Base-by-base conservation (phyloP, 1,140 invertebrate genomes). In the Bombus pascuorum region DNA sequence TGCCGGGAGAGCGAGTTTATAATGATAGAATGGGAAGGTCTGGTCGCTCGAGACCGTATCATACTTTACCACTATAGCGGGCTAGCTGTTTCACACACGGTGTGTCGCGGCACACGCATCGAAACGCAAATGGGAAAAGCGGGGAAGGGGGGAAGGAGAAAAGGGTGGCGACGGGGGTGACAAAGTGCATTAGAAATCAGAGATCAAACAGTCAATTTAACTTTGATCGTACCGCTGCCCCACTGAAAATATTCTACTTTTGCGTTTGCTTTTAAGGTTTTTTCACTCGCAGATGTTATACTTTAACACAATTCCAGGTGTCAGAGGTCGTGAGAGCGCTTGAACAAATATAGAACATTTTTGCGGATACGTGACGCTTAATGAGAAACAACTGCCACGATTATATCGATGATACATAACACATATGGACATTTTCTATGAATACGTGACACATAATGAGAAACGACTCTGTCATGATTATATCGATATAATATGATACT, bases 21-120 rank as follows among this genome's bases (percentile, higher is more conserved):
- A 93, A 93, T 93, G 92, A 92, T 88, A 89, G 83, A 89, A 91
- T 89, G 86, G 89, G 90, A 91, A 91, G 89, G 89, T 91, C 89
- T 91, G 83, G 87, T 82, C 89, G 85, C 88, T 80, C 78, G 91
- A 92, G 90, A 92, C 87, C 87, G 83, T 71, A 82, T 86, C 80
- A 73, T 87, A 90, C 87, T 91, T 90, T 86, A 84, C 71, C 75
- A 84, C 86, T 82, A 85, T 87, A 73, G n/a, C 82, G 66, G 70
- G 71, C 6, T 28, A 53, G 18, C 47, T 53, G 47, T 53, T 53
- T 22, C 47, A 53, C 47, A 65, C 34, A 68, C 44, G 70, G 32
- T 70, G 68, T 34, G 15, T 25, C 62, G 72, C 39, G 15, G 25
- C 25, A 25, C 25, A 80, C n/a, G 37, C 62, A 34, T 34, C 47